Evolutionary conservation across 2,113 vertebrate species (phyloP).

Genomic region (Alligator mississippiensis): DNA sequence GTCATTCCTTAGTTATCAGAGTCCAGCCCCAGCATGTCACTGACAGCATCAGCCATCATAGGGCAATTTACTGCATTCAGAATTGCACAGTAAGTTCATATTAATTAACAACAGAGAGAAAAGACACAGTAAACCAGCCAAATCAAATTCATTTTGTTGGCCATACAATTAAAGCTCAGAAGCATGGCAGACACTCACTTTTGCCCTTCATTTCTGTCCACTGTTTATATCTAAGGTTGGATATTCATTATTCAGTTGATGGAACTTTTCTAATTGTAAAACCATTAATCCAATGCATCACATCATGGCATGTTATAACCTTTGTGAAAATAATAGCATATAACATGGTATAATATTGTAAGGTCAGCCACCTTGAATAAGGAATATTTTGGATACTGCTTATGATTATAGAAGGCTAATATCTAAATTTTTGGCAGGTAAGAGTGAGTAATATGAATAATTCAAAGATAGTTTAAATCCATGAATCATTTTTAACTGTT

Average conservation of each 20-base stretch:
- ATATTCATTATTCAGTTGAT: constrained; percentile 23
- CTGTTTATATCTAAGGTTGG: constrained; percentile 14
- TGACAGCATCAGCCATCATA: constrained; percentile 38
- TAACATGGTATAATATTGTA: not conserved
- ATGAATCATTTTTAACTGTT: constrained; percentile 14
- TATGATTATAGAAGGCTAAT: constrained; percentile 16
- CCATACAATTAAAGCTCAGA: constrained; percentile 2
- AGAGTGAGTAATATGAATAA: constrained; percentile 41
- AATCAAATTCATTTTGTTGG: constrained; percentile 40
- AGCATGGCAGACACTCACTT: not conserved
- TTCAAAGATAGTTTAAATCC: not conserved
- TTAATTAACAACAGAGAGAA: constrained; percentile 20
- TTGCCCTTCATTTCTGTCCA: not conserved
- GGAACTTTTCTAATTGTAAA: constrained; percentile 23
- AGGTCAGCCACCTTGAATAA: constrained; percentile 7
- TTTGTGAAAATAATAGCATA: constrained; percentile 18
- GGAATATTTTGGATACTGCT: constrained; percentile 21
- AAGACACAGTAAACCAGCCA: not conserved
- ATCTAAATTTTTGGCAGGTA: constrained; percentile 30
- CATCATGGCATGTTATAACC: not conserved
- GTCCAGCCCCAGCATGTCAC: not conserved
- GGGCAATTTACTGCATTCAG: constrained; percentile 33
- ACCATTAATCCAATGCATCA: not conserved
- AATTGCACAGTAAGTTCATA: constrained; percentile 38
- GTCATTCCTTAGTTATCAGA: constrained; percentile 44